Evolutionary conservation across 2,113 vertebrate species (phyloP).

Genomic region (Phaethornis superciliosus): DNA sequence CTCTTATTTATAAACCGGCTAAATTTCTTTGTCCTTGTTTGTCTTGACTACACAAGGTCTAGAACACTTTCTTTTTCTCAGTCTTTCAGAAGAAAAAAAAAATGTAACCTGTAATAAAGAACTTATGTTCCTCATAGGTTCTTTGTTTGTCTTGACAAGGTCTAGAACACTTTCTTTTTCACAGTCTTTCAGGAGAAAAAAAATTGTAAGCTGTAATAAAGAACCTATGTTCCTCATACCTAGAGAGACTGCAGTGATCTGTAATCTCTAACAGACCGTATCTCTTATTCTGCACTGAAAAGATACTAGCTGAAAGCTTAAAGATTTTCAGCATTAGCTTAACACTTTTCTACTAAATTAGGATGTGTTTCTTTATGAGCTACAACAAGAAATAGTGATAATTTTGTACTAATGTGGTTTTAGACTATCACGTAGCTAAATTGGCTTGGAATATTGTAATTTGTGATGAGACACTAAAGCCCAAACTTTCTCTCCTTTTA

Average conservation of each 20-base stretch:
- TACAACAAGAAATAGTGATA: background rate
- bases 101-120: background rate
- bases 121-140: too few relatives aligned
- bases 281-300: background rate
- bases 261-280: background rate
- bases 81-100: background rate
- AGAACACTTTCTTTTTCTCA: background rate
- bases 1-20: background rate
- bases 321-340: background rate
- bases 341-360: background rate
- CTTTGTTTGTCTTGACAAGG: background rate
- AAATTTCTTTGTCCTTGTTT: background rate
- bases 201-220: background rate
- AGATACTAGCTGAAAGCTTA: background rate
- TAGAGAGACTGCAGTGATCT: background rate
- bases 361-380: background rate
- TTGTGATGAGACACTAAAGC: background rate
- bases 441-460: background rate
- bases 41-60: background rate
- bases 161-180: background rate
- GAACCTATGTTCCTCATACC: background rate
- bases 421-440: background rate
- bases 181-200: background rate
- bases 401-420: background rate
- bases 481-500: background rate